These are phyloP conservation scores for Macroglossus sobrinus DNA, from an alignment of 2,113 vertebrate species.

Conservation along the genomic window DNA sequence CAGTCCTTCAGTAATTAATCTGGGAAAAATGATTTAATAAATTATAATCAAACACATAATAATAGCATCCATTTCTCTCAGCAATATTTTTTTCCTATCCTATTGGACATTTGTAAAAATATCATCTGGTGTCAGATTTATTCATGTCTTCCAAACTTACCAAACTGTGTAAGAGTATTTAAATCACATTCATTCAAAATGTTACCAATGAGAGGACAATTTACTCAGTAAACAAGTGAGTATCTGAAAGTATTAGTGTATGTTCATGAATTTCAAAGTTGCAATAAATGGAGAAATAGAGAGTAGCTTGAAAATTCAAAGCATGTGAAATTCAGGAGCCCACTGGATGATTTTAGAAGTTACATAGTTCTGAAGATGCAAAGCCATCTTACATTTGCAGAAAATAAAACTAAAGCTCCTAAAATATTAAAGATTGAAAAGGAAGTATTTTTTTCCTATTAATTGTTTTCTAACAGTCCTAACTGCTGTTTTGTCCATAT, in stretches of 20 bases:
- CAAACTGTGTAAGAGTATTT: neutral
- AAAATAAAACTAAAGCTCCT: neutral
- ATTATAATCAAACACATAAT: neutral
- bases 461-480: neutral
- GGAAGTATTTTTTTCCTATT: neutral
- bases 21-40: conserved; percentile 8
- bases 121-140: neutral
- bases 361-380: neutral
- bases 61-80: neutral
- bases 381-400: neutral
- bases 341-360: neutral
- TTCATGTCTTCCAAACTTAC: neutral
- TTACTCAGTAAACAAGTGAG: neutral
- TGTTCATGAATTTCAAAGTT: neutral
- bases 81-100: neutral
- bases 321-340: neutral
- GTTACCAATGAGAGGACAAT: neutral
- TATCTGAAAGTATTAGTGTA: neutral
- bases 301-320: neutral
- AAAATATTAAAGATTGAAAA: neutral
- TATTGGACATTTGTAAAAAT: neutral
- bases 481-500: neutral
- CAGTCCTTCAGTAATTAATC: conserved; percentile 24
- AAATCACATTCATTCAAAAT: neutral
- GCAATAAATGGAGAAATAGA: neutral